Percentiles rank a stretch among this genome's conserved stretches.
These are phyloP conservation scores for Leucophenga maculata DNA, from an alignment of 2,888 invertebrate genomes.

Conservation along the genomic window DNA sequence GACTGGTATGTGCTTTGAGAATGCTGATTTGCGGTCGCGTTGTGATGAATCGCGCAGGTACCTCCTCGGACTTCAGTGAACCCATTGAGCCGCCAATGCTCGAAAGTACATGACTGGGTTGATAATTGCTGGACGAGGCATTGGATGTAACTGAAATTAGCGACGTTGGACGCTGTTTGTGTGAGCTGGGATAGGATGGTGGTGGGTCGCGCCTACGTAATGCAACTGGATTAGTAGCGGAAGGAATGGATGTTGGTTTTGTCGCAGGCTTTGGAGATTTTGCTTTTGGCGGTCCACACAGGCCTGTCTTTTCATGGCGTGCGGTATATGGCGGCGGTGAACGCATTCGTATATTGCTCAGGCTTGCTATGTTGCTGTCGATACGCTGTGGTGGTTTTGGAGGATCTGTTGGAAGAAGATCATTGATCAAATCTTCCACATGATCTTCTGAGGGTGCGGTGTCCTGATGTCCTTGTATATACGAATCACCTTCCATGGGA, in stretches of 20 bases:
- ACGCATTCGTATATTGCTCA: conserved; percentile 69
- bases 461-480: conserved; percentile 76
- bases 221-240: conserved; percentile 32
- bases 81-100: conserved; percentile 63
- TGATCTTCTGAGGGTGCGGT: conserved; percentile 76
- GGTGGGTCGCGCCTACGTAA: conserved; percentile 76
- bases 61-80: conserved; percentile 77
- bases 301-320: conserved; percentile 76
- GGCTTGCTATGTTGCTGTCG: conserved; percentile 76
- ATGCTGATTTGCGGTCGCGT: conserved; percentile 84
- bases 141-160: conserved; percentile 68
- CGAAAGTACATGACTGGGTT: conserved; percentile 66
- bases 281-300: conserved; percentile 67
- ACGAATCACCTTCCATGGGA: conserved; percentile 75
- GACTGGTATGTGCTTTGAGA: conserved; percentile 82
- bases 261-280: conserved; percentile 30
- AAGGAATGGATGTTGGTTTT: conserved; percentile 10
- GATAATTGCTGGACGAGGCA: conserved; percentile 52
- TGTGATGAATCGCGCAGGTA: conserved; percentile 83
- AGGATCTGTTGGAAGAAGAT: conserved; percentile 73
- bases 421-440: conserved; percentile 71
- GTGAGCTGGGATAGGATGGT: conserved; percentile 78
- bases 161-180: conserved; percentile 71
- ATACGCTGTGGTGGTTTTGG: conserved; percentile 82
- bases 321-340: conserved; percentile 83